Conservation (phyloP, 2,113 vertebrate genomes). For the Alethe castanea region DNA sequence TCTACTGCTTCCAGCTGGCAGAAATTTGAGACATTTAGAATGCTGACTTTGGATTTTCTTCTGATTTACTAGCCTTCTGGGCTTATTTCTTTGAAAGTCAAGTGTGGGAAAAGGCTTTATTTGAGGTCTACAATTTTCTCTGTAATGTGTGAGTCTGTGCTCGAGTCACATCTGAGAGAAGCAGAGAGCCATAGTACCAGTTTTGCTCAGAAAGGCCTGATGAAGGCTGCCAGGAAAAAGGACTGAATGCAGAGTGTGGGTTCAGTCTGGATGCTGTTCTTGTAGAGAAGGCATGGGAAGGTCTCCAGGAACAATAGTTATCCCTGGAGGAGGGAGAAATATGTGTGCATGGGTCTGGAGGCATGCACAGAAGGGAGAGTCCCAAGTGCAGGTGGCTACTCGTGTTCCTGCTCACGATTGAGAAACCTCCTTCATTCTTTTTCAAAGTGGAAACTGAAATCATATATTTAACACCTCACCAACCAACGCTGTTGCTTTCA, state of each 20-base stretch:
- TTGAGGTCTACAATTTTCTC: background rate
- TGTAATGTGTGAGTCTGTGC: fast-evolving
- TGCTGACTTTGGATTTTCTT: background rate
- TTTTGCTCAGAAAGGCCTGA: background rate
- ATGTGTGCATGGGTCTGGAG: fast-evolving
- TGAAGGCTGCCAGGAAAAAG: background rate
- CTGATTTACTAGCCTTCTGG: background rate
- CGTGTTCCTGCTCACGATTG: background rate
- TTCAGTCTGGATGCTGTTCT: background rate
- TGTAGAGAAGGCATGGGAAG: background rate
- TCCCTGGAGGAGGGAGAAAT: fast-evolving
- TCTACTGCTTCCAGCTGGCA: slow-evolving; percentile 10
- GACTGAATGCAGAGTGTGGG: background rate
- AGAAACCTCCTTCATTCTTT: background rate
- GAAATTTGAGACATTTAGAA: background rate
- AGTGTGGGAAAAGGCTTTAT: background rate
- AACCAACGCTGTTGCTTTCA: background rate
- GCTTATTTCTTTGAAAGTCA: background rate
- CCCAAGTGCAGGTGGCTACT: fast-evolving
- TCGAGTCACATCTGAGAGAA: background rate
- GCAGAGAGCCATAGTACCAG: background rate
- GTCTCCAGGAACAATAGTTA: background rate
- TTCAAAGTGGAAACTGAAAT: background rate
- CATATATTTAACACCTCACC: background rate
- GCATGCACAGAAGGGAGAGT: background rate